Evolutionary conservation across 1,140 invertebrate genomes (phyloP).

Genomic region (Caenorhabditis elegans): DNA sequence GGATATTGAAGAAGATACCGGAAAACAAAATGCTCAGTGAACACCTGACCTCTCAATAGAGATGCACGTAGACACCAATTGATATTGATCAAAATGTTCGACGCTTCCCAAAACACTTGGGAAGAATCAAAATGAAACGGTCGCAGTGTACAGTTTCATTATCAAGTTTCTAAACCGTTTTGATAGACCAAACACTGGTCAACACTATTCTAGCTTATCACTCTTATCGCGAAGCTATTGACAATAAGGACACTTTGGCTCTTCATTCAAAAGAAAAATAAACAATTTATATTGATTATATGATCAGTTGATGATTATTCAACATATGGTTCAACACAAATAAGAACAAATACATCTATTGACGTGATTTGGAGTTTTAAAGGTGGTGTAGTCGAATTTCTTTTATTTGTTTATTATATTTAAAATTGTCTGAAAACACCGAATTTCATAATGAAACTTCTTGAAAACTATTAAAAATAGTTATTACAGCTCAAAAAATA

Average conservation of each 20-base stretch:
- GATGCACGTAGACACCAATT: background rate
- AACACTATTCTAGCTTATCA: background rate
- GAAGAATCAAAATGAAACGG: background rate
- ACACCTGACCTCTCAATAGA: conserved; percentile 11
- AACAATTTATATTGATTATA: too few relatives aligned
- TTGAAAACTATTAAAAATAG: too few relatives aligned
- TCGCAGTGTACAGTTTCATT: too few relatives aligned
- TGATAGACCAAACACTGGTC: conserved; percentile 18
- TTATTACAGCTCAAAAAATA: too few relatives aligned
- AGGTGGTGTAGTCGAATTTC: too few relatives aligned
- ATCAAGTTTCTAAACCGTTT: conserved; percentile 8
- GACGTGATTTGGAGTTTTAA: too few relatives aligned
- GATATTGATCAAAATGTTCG: background rate
- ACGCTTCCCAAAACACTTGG: background rate
- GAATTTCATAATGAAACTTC: too few relatives aligned
- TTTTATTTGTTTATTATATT: too few relatives aligned
- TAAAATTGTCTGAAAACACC: too few relatives aligned
- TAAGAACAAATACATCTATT: too few relatives aligned
- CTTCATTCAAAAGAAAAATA: background rate
- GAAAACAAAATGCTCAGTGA: background rate
- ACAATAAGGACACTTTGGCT: background rate
- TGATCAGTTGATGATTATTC: too few relatives aligned
- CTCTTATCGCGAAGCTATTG: background rate
- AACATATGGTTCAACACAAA: too few relatives aligned
- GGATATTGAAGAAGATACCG: background rate